Conservation (phyloP, 2,888 invertebrate species). For the Caenorhabditis sinica region DNA sequence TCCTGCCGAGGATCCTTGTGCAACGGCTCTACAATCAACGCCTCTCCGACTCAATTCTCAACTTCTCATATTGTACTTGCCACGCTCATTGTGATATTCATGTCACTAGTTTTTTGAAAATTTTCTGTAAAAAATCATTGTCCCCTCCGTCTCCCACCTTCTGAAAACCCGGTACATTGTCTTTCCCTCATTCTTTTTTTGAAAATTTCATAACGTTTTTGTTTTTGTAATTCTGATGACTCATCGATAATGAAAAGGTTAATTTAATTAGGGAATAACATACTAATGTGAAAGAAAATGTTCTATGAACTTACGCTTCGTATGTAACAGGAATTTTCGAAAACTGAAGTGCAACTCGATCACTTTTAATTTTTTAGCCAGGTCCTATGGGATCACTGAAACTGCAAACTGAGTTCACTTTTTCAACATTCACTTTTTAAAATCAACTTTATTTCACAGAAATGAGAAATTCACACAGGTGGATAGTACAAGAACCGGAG, state of each 20-base stretch:
- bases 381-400: too few species aligned
- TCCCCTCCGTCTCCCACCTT: neutral
- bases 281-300: too few species aligned
- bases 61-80: conserved; percentile 20
- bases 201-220: too few species aligned
- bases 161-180: conserved; percentile 32
- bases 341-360: too few species aligned
- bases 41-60: conserved; percentile 7
- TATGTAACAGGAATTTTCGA: too few species aligned
- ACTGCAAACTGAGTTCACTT: too few species aligned
- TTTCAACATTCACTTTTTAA: too few species aligned
- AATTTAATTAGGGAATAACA: too few species aligned
- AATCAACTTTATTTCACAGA: conserved; percentile 17
- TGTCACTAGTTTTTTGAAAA: conserved; percentile 22
- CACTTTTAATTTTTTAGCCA: too few species aligned
- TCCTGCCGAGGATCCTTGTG: conserved; percentile 78
- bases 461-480: neutral
- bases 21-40: conserved; percentile 72
- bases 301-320: too few species aligned
- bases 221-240: too few species aligned
- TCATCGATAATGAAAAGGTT: too few species aligned
- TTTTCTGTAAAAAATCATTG: neutral
- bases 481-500: neutral
- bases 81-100: conserved; percentile 50
- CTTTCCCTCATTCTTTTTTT: conserved; percentile 30